Conservation (phyloP, 2,888 invertebrate species). For the Tipula helvola region DNA sequence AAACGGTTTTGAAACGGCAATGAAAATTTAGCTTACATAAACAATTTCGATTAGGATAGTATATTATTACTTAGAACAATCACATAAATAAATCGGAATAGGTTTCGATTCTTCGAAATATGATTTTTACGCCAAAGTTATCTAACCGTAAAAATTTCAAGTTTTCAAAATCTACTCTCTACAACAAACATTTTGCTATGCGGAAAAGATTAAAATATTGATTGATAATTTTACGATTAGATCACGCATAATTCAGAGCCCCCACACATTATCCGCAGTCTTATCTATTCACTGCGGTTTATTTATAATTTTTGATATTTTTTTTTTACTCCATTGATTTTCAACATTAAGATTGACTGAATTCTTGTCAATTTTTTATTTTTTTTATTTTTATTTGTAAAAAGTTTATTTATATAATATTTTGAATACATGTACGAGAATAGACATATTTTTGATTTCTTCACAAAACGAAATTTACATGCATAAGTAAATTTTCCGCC, state of each 20-base stretch:
- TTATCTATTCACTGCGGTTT: not conserved
- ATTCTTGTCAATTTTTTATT: not conserved
- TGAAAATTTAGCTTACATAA: too few relatives aligned
- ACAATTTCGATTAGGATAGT: too few relatives aligned
- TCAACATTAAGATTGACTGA: not conserved
- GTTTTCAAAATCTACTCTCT: too few relatives aligned
- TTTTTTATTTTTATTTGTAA: not conserved
- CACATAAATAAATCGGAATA: too few relatives aligned
- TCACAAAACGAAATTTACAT: not conserved
- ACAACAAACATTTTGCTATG: too few relatives aligned
- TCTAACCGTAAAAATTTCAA: too few relatives aligned
- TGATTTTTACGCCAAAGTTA: too few relatives aligned
- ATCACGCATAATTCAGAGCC: not conserved
- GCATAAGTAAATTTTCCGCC: not conserved
- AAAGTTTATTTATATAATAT: not conserved
- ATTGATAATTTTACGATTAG: not conserved
- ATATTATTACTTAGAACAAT: too few relatives aligned
- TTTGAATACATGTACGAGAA: not conserved
- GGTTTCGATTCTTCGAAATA: too few relatives aligned
- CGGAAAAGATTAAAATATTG: not conserved
- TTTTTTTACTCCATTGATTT: not conserved
- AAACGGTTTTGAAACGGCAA: too few relatives aligned
- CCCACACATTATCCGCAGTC: not conserved
- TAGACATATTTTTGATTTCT: not conserved
- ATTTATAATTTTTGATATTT: not conserved